Evolutionary conservation across 2,113 vertebrate genomes (phyloP).

Genomic region (Pachycephala philippinensis): DNA sequence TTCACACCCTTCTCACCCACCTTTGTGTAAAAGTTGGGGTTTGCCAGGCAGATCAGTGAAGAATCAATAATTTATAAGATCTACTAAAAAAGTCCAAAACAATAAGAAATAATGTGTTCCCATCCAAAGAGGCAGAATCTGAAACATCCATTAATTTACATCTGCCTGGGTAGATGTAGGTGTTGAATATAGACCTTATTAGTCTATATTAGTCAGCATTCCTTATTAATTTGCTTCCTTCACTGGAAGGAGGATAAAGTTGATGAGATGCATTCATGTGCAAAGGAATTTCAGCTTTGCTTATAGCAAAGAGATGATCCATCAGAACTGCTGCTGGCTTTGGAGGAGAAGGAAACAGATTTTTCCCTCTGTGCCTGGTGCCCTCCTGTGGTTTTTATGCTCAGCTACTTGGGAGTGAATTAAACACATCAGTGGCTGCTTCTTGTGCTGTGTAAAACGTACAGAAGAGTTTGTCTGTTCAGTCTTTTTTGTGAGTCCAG

Average conservation of each 20-base stretch:
- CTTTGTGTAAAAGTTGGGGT: not conserved
- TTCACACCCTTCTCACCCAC: not conserved
- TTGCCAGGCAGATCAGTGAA: not conserved
- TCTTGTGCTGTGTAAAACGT: not conserved
- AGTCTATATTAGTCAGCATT: not conserved
- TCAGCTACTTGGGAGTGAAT: slow-evolving; percentile 25
- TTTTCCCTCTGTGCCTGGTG: slow-evolving; percentile 63
- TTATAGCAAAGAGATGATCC: not conserved
- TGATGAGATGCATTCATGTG: not conserved
- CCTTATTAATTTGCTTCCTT: not conserved
- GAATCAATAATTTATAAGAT: not conserved
- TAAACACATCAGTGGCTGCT: not conserved
- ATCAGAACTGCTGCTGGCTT: not conserved
- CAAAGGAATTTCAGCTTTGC: not conserved
- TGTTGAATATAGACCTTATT: not conserved
- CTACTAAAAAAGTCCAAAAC: not conserved
- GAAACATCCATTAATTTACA: not conserved
- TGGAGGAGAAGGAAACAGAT: not conserved
- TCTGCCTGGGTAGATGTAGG: not conserved
- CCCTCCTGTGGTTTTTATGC: slow-evolving; percentile 62
- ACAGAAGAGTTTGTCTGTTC: not conserved
- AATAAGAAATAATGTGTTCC: not conserved
- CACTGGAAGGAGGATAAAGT: not conserved
- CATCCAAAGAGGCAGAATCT: not conserved
- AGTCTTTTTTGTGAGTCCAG: not conserved